Evolutionary conservation across 2,113 vertebrate genomes (phyloP).

Genomic region (Phalacrocorax aristotelis): DNA sequence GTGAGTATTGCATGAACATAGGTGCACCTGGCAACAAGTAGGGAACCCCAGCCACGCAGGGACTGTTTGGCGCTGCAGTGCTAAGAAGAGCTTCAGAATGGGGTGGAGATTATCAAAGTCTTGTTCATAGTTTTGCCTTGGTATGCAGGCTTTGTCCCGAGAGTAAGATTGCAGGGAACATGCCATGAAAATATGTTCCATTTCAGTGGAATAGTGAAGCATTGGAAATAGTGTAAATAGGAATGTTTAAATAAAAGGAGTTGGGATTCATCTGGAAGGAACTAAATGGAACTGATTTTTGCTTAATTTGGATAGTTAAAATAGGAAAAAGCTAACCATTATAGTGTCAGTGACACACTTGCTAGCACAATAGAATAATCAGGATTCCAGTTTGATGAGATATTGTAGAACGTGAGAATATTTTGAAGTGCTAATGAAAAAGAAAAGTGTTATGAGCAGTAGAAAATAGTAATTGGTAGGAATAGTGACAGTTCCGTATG

Average conservation of each 20-base stretch:
- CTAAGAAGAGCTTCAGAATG: not conserved
- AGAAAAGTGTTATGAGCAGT: not conserved
- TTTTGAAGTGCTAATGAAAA: constrained; percentile 42
- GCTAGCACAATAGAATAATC: constrained; percentile 42
- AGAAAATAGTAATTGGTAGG: constrained; percentile 22
- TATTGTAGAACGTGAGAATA: not conserved
- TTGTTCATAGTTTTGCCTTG: not conserved
- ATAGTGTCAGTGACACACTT: not conserved
- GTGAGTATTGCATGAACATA: not conserved
- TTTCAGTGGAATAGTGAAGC: not conserved
- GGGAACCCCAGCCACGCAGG: not conserved
- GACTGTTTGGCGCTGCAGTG: not conserved
- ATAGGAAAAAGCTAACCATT: not conserved
- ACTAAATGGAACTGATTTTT: constrained; percentile 27
- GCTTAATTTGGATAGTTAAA: constrained; percentile 24
- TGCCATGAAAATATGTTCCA: not conserved
- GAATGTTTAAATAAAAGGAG: not conserved
- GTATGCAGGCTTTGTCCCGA: not conserved
- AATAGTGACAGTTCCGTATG: not conserved
- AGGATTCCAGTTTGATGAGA: constrained; percentile 36
- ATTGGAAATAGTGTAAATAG: not conserved
- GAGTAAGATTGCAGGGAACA: not conserved
- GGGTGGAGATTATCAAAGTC: not conserved
- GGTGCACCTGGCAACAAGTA: not conserved
- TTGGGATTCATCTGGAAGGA: not conserved